These are phyloP conservation scores for Pachypeltis micranthus DNA, from an alignment of 1,140 invertebrate genomes.

Conservation along the genomic window DNA sequence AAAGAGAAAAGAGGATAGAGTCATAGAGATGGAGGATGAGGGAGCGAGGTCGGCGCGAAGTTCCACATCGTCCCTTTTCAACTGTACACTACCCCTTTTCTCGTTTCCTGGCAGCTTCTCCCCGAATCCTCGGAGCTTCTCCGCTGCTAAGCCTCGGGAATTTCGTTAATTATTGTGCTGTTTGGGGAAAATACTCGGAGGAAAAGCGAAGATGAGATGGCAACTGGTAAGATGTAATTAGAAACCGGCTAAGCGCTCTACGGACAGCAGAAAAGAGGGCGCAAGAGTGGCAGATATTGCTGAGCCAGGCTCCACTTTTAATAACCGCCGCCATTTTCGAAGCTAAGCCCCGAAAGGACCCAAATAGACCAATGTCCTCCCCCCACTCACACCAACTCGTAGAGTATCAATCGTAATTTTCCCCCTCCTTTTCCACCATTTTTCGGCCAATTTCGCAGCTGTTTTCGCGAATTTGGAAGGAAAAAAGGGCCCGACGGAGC, in stretches of 20 bases:
- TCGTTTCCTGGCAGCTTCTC: background rate
- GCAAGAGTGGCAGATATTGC: background rate
- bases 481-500: too few species aligned
- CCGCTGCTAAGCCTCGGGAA: background rate
- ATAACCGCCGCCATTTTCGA: too few species aligned
- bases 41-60: background rate
- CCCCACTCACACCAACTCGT: too few species aligned
- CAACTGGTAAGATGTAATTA: background rate
- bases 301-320: background rate
- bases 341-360: too few species aligned
- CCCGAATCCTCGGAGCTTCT: background rate
- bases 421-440: too few species aligned
- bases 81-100: background rate
- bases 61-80: background rate
- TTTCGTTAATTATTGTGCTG: background rate
- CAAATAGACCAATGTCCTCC: too few species aligned
- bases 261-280: background rate
- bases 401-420: too few species aligned
- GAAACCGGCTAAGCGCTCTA: background rate
- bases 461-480: too few species aligned
- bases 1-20: too few species aligned
- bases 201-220: background rate
- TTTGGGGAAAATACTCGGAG: background rate
- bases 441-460: too few species aligned
- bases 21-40: too few species aligned